These are phyloP conservation scores for Petrocephalus microphthalmus DNA, from an alignment of 2,113 vertebrate genomes.

Conservation along the genomic window DNA sequence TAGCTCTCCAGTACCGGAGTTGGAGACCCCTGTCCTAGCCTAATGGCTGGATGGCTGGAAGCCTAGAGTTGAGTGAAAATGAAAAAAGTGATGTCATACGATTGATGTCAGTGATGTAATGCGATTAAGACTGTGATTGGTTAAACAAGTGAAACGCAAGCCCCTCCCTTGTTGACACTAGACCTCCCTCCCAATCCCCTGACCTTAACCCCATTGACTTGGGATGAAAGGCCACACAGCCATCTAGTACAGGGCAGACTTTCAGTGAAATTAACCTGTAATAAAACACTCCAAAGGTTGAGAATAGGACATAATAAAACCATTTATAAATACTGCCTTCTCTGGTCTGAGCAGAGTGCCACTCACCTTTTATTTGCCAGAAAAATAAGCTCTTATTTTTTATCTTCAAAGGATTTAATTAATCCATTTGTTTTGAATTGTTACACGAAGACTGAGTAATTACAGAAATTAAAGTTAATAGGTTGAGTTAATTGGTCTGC, in stretches of 20 bases:
- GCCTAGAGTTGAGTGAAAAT: background rate
- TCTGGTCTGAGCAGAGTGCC: background rate
- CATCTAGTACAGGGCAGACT: background rate
- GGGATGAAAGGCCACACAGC: background rate
- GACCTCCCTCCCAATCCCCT: background rate
- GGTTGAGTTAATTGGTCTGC: constrained; percentile 5
- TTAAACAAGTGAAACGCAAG: no score
- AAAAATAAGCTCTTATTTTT: background rate
- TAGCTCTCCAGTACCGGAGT: no score
- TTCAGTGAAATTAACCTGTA: background rate
- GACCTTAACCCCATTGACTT: background rate
- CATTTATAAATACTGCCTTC: background rate
- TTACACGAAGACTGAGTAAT: background rate
- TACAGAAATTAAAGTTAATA: constrained; percentile 14
- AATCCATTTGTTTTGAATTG: constrained; percentile 1
- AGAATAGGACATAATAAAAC: background rate
- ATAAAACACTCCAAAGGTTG: background rate
- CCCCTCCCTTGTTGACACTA: no score
- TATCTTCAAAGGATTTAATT: background rate
- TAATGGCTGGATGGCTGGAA: background rate
- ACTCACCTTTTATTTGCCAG: background rate
- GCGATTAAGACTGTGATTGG: background rate
- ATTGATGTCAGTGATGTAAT: background rate
- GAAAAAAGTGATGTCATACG: no score
- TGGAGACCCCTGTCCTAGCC: no score